Base-by-base conservation (phyloP, 2,797 vertebrate genomes). In the Phoxinus dragarum region DNA sequence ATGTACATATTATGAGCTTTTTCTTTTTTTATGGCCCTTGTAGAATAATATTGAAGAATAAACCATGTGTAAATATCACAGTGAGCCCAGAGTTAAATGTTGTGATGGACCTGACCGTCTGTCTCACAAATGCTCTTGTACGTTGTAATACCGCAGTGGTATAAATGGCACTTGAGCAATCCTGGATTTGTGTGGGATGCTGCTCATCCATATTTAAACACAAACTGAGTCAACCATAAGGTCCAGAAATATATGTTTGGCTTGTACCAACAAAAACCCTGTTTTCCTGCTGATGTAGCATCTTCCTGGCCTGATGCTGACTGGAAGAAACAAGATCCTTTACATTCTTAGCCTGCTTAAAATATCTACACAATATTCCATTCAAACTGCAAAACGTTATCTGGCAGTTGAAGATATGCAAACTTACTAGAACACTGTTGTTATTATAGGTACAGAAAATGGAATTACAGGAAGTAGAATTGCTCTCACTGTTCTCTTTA, bases 141-240 rank as follows among this genome's bases (percentile, higher is more conserved):
- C 80, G 59, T 44, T 31, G 19, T 61, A 42, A 72, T 34, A 73
- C 52, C 19, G 2, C 52, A 23, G 23, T 82, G 52, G 68, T 72
- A 82, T 72, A 82, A 74, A 82, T 36, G 7, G 38, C 27, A 49
- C 14, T 34, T 44, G 47, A 72, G 36, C n/a, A 82, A 31, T 42
- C 19, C 54, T 83, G 56, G 69, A 73, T 64, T 64, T 74, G 80
- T 72, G 67, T 56, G 77, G 42, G 78, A 67, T 34, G 67, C 59
- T 68, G 49, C 16, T 11, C 11, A 59, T 72, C n/a, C 36, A 59
- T 34, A 44, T 82, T 82, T 73, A 61, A n/a, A 54, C 27, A 54
- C 17, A 5, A 17, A 38, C 5, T 17, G 34, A 47, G 59, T 47
- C 36, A 61, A 61, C 36, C 36, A 77, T 14, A 61, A 42, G 2